These are phyloP conservation scores for Paragorgia papillata DNA, from an alignment of 92 coral and sea anemone species.

Conservation along the genomic window DNA sequence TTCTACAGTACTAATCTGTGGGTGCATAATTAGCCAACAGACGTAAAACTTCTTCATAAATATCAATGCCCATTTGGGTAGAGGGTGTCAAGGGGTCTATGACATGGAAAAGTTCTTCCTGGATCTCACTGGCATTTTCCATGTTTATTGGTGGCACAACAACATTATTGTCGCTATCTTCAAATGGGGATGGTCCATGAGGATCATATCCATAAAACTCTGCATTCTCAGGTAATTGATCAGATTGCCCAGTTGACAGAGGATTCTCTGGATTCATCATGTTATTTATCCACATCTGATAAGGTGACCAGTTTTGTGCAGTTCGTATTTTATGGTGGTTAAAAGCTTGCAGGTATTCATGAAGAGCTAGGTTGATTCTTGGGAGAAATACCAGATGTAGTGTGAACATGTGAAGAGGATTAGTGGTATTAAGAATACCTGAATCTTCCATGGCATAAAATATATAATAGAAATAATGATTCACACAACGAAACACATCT, in stretches of 20 bases:
- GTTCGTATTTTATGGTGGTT: conserved; percentile 43
- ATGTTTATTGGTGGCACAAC: conserved; percentile 41
- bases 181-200: conserved; percentile 33
- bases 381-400: conserved; percentile 27
- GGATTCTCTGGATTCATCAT: conserved; percentile 40
- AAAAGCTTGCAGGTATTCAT: conserved; percentile 29
- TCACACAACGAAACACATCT: conserved; percentile 45
- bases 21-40: too few species aligned
- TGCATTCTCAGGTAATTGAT: conserved; percentile 7
- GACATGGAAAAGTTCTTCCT: conserved; percentile 32
- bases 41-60: conserved; percentile 54
- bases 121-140: conserved; percentile 5
- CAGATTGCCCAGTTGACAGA: conserved; percentile 13
- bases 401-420: conserved; percentile 39
- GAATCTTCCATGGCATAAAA: conserved; percentile 34
- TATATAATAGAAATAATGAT: conserved; percentile 29
- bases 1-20: too few species aligned
- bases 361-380: conserved; percentile 41
- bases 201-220: conserved; percentile 39
- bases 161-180: conserved; percentile 30
- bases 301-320: conserved; percentile 33
- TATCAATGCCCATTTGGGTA: conserved; percentile 69
- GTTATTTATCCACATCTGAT: conserved; percentile 48
- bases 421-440: conserved; percentile 25
- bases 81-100: conserved; percentile 53